These are phyloP conservation scores for Catagonus wagneri DNA, from an alignment of 2,113 vertebrate genomes.

Conservation along the genomic window DNA sequence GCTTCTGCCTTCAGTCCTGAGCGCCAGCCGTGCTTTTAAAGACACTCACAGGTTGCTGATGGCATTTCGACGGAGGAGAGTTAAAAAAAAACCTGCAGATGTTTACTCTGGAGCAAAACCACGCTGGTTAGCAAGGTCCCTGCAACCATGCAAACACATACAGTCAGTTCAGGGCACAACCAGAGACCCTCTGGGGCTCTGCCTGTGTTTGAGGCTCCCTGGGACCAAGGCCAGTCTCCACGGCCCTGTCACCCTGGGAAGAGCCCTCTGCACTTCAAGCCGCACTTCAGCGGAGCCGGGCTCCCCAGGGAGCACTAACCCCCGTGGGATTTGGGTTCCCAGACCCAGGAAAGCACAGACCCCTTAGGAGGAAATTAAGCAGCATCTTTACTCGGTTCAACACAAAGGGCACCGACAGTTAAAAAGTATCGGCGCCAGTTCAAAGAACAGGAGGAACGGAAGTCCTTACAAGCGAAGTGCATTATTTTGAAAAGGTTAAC, in stretches of 20 bases:
- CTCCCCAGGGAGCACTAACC: neutral
- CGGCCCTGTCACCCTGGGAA: neutral
- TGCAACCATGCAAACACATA: neutral
- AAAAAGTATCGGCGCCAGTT: neutral
- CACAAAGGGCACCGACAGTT: neutral
- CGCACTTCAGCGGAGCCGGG: neutral
- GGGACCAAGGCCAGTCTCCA: neutral
- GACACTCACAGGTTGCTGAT: neutral
- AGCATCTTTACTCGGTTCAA: neutral
- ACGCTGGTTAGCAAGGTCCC: neutral
- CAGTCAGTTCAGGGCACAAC: neutral
- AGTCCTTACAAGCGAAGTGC: neutral
- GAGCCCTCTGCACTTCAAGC: neutral
- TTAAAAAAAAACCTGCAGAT: neutral
- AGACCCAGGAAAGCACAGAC: neutral
- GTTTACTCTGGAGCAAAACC: neutral
- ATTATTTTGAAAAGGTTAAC: neutral
- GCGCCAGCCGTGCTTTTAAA: neutral
- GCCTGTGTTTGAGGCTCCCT: neutral
- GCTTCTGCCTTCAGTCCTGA: neutral
- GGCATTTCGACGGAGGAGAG: neutral
- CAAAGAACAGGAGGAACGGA: neutral
- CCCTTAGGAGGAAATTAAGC: neutral
- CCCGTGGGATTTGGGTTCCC: slow-evolving; percentile 33
- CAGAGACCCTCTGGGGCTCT: neutral